Evolutionary conservation across 64 coral and sea anemone species (phyloP).

Genomic region (Porites australiensis): DNA sequence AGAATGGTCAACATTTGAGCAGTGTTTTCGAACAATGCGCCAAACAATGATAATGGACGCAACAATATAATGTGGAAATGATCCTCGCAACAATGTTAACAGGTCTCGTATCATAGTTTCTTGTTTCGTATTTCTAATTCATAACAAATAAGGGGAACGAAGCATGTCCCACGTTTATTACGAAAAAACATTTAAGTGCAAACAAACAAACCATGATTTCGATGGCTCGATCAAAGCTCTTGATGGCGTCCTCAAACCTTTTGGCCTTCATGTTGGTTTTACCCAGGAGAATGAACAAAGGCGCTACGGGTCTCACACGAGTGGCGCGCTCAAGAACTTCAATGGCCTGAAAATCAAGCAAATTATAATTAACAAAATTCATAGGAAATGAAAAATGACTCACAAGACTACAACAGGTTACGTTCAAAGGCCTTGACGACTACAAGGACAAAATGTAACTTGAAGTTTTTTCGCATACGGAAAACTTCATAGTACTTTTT

Average conservation of each 20-base stretch:
- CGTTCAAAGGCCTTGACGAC: too few species aligned
- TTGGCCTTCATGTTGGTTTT: constrained; percentile 99
- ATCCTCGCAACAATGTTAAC: background rate
- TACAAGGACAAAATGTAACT: too few species aligned
- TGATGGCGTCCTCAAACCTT: constrained; percentile 84
- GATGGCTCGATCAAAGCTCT: constrained; percentile 83
- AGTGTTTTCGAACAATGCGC: too few species aligned
- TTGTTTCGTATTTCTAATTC: too few species aligned
- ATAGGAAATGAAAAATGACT: background rate
- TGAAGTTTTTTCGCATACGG: too few species aligned
- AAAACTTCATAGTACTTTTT: too few species aligned
- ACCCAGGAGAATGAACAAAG: constrained; percentile 84
- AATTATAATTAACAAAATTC: background rate
- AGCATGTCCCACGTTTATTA: too few species aligned
- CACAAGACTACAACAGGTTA: background rate
- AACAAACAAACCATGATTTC: constrained; percentile 74
- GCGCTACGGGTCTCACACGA: constrained; percentile 78
- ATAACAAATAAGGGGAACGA: too few species aligned
- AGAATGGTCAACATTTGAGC: too few species aligned
- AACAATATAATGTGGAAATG: background rate
- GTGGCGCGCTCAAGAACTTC: constrained; percentile 90
- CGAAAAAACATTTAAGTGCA: too few species aligned
- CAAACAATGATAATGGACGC: too few species aligned
- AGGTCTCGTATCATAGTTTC: too few species aligned
- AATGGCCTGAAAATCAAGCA: constrained; percentile 67